These are phyloP conservation scores for Umimayanthus chanpuru DNA, from an alignment of 92 coral and sea anemone genomes.

Conservation along the genomic window DNA sequence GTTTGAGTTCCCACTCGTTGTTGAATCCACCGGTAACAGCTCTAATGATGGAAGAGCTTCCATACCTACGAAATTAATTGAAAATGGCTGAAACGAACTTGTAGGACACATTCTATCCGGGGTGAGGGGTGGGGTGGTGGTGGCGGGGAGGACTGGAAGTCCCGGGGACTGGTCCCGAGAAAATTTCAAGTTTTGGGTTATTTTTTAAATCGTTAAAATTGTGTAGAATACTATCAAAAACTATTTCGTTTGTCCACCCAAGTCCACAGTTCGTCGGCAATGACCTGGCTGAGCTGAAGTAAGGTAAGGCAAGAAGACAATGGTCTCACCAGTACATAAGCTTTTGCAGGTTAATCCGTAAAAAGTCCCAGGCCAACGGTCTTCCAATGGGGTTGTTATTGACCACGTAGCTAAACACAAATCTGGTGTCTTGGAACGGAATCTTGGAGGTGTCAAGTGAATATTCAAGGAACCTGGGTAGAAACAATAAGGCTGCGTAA, in stretches of 20 bases:
- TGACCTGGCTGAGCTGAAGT: background rate
- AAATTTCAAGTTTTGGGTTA: too few species aligned
- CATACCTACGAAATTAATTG: conserved; percentile 59
- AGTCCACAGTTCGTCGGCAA: too few species aligned
- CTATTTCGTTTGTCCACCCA: too few species aligned
- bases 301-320: background rate
- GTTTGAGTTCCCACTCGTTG: conserved; percentile 74
- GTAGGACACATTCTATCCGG: too few species aligned
- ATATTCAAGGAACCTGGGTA: conserved; percentile 66
- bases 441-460: conserved; percentile 59
- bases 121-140: too few species aligned
- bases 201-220: too few species aligned
- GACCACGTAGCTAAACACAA: conserved; percentile 46
- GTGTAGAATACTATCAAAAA: too few species aligned
- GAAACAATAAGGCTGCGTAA: background rate
- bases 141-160: too few species aligned
- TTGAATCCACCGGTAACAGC: conserved; percentile 69
- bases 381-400: conserved; percentile 60
- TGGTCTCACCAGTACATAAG: conserved; percentile 49
- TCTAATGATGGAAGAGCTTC: conserved; percentile 69
- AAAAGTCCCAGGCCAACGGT: conserved; percentile 70
- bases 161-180: too few species aligned
- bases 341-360: conserved; percentile 48
- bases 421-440: conserved; percentile 38
- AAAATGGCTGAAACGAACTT: background rate